Base-by-base conservation (phyloP, 2,797 vertebrate species). In the Geotria australis region DNA sequence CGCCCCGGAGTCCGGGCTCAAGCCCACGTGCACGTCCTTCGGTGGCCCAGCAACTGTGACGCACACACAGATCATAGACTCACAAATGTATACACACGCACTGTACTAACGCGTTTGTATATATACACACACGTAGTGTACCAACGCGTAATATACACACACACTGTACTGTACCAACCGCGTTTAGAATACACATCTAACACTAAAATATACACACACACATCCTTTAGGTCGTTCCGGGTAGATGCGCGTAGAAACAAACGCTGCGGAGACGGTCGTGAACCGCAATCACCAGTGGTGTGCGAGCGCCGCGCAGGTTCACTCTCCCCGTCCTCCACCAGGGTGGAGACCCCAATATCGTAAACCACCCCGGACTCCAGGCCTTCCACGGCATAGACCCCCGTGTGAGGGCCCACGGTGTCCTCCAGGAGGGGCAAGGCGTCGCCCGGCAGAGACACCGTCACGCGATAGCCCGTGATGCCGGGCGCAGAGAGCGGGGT, bases 331-430 rank as follows among this genome's bases (percentile, higher is more conserved):
- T 77, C 83, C 71, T 85, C 82, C 61, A 85, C 80, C 67, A 99
- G 73, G 6, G 91, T 93, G 75, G 76, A 79, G 65, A 99, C 75
- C 60, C 79, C 88, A 65, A 99, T 81, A 76, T 94, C 81, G 62
- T 95, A 99, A 76, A 83, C 83, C 69, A 96, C 84, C 61, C 88
- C 91, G 2, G 91, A 89, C 63, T 95, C 86, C 76, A 96, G 70
- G 61, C 89, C 89, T 60, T 77, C 74, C 8, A 96, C 81, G 11
- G 79, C 94, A 69, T 89, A 99, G 63, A 85, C 77, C 62, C 81
- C 79, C 57, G 79, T 73, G 46, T 76, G 76, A 59, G 86, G 72
- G 70, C 74, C 69, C 69, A 95, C 80, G 71, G 77, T 71, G 70
- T 94, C 85, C 73, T 89, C 80, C 68, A 91, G 83, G 72, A 99